Evolutionary conservation across 1,140 invertebrate species (phyloP), one percentile per base, ranked within the genome.

Genomic region (Drosophila rufa): DNA sequence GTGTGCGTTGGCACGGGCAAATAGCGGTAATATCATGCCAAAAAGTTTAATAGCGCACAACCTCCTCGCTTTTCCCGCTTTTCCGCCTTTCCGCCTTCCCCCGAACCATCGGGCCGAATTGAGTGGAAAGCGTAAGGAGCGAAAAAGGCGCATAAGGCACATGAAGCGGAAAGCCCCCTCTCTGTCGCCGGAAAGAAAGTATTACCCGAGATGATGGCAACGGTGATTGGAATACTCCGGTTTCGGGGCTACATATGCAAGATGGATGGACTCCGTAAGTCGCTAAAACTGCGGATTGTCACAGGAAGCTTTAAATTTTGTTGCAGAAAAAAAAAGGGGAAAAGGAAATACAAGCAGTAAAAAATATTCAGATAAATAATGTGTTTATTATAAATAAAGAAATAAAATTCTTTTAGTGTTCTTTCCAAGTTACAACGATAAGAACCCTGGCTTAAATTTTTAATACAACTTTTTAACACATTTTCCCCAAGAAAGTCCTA

Each of bases 1-100:
- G 66, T 69, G 69, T 46, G 40, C 30, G 43, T 70, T 74, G 55
- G 62, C 48, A 51, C 61, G 43, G 79, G 40, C 61, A 78, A 84
- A 84, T 84, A 84, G 83, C 77, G 81, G 74, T 67, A 83, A 87
- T 87, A 89, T 80, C 80, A 83, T 89, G 83, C 80, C 83, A 87
- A 89, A 87, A 89, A 90, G 84, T 79, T 89, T 89, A 89, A 89
- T 89, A 89, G 84, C 85, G 73, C 84, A 84, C 82, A 78, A 79
- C 85, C 77, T 84, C 76, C 42, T 36, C 30, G 45, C 27, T 14
- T 61, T 15, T 33, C 19, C 7, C 11, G 7, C 12, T 22, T 19
- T 61, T 11, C 50, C 42, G 5, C 7, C 19, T n/a, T n/a, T 51
- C 17, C 12, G 33, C 11, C 12, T 11, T 19, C 12, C 66, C 12